Conservation (phyloP, 2,113 vertebrate species). For the Microcebus tavaratra region DNA sequence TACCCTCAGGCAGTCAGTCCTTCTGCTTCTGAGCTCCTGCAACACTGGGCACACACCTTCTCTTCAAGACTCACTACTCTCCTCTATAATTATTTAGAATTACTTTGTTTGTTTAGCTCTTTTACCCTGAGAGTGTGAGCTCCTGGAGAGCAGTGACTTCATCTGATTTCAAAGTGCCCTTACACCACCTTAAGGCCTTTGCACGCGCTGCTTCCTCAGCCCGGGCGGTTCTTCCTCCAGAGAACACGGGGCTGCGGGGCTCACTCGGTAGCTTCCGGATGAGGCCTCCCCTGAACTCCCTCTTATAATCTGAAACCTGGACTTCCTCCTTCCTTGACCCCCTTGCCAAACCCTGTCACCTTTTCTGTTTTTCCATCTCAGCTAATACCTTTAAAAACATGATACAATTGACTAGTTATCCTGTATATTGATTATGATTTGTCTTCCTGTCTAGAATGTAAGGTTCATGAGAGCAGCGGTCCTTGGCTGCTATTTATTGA, state of each 20-base stretch:
- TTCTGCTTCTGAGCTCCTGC: background rate
- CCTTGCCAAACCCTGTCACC: background rate
- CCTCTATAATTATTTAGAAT: background rate
- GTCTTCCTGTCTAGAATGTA: background rate
- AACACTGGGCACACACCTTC: background rate
- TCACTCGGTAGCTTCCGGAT: background rate
- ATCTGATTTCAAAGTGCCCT: no score
- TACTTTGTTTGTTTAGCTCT: constrained; percentile 43
- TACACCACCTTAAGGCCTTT: no score
- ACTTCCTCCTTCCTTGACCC: background rate
- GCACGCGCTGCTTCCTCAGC: background rate
- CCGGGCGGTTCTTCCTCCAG: background rate
- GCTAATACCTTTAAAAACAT: background rate
- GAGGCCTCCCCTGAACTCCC: background rate
- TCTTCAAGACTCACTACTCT: background rate
- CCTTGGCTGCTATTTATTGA: background rate
- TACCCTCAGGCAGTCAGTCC: background rate
- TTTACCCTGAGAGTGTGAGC: background rate
- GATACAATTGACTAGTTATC: background rate
- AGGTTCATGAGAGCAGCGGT: background rate
- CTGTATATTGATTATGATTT: background rate
- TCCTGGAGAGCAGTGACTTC: constrained; percentile 7
- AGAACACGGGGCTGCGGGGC: background rate
- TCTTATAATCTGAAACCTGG: background rate
- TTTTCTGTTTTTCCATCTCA: background rate